A percentile compares a stretch with the other conserved stretches of the same genome.
Evolutionary conservation across 1,140 invertebrate genomes (phyloP).

Genomic region (Amphibalanus amphitrite): DNA sequence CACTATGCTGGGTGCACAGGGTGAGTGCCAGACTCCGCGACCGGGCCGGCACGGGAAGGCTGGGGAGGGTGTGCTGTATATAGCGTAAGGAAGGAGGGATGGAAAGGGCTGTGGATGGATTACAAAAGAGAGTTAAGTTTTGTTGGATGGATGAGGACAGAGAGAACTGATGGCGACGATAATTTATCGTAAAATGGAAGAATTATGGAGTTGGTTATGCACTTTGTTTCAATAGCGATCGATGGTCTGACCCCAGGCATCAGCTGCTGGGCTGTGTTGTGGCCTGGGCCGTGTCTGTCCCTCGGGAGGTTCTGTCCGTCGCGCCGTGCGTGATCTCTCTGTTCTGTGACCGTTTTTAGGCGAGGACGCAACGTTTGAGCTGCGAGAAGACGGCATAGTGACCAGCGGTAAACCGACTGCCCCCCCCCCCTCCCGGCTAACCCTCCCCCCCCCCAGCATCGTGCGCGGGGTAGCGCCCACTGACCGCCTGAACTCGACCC

Average conservation of each 20-base stretch:
- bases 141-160: not conserved
- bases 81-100: not conserved
- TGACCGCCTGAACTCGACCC: too few species aligned
- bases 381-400: not conserved
- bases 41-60: not conserved
- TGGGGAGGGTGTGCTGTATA: not conserved
- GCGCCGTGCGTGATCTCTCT: not conserved
- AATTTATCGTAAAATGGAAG: not conserved
- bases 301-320: not conserved
- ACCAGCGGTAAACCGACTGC: not conserved
- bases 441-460: too few species aligned
- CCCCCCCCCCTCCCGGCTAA: not conserved
- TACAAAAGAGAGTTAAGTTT: not conserved
- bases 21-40: conserved; percentile 33
- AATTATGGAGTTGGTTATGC: not conserved
- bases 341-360: not conserved
- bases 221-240: too few species aligned
- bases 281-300: not conserved
- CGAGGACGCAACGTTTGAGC: not conserved
- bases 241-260: too few species aligned
- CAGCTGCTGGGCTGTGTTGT: not conserved
- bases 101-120: not conserved
- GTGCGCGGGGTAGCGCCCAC: too few species aligned
- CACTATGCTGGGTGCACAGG: conserved; percentile 98
- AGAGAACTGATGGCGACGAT: not conserved